phyloP scores from a whole-genome alignment of 2,113 vertebrate genomes.

The Saimiri boliviensis region DNA sequence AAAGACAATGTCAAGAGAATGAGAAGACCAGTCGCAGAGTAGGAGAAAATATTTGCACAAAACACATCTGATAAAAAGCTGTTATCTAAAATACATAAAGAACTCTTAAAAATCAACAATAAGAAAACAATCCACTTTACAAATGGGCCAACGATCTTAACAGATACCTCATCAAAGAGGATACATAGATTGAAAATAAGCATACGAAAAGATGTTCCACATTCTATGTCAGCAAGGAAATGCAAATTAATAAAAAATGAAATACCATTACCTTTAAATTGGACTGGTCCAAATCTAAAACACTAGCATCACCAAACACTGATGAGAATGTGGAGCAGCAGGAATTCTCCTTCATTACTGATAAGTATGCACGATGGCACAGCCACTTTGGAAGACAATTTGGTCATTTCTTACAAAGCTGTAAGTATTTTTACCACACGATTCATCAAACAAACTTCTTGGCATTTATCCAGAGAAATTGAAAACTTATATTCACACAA shows the following conservation, averaged over 20 bases:
- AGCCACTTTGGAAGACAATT: background rate
- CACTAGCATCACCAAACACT: background rate
- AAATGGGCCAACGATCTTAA: background rate
- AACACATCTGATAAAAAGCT: too few species aligned
- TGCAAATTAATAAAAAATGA: background rate
- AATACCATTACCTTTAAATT: background rate
- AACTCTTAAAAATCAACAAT: background rate
- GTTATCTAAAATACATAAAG: background rate
- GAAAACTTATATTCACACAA: background rate
- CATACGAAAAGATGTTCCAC: background rate
- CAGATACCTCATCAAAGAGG: background rate
- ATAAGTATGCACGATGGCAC: background rate
- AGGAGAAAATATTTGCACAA: background rate
- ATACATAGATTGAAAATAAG: background rate
- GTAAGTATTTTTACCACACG: background rate
- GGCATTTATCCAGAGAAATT: too few species aligned
- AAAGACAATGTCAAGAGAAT: background rate
- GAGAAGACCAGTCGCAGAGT: background rate
- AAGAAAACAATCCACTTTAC: background rate
- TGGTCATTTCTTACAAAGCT: background rate
- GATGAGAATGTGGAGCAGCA: background rate
- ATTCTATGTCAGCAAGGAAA: background rate
- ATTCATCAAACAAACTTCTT: background rate
- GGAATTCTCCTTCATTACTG: rapidly evolving
- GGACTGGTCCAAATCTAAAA: background rate